Percentiles rank a stretch among this genome's conserved stretches.
Evolutionary conservation across 2,113 vertebrate species (phyloP).

Genomic region (Siniperca knerii): DNA sequence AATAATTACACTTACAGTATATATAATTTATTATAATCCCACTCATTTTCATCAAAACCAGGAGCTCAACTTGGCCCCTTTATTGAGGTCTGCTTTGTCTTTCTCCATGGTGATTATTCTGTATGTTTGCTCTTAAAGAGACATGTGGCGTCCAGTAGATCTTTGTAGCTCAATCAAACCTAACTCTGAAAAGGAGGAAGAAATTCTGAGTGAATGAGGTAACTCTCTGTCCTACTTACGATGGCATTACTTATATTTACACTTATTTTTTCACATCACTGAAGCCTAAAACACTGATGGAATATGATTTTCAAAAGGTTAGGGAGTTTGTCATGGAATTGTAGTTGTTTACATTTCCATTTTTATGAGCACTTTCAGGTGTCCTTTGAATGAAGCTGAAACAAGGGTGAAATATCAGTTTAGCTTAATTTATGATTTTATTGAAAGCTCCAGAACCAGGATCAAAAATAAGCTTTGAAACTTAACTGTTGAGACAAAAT

Average conservation of each 20-base stretch:
- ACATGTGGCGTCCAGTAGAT: not conserved
- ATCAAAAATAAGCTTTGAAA: not conserved
- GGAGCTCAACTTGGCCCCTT: not conserved
- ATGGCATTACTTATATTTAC: not conserved
- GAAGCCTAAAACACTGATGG: not conserved
- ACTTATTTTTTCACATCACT: not conserved
- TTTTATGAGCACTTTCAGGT: not conserved
- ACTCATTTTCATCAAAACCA: not conserved
- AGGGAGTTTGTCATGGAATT: not conserved
- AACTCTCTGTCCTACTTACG: not conserved
- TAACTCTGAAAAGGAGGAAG: not conserved
- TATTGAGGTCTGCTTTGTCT: not conserved
- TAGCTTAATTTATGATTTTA: not conserved
- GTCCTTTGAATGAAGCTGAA: not conserved
- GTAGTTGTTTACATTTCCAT: not conserved
- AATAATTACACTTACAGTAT: not conserved
- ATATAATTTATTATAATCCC: not conserved
- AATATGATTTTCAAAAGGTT: not conserved
- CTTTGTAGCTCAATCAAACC: not conserved
- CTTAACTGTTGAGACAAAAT: no score
- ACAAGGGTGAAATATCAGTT: not conserved
- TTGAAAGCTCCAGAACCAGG: not conserved
- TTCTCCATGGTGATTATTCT: not conserved
- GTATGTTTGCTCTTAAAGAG: not conserved
- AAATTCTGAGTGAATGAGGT: not conserved